Evolutionary conservation across 1,140 invertebrate genomes (phyloP).

Genomic region (Drosophila murphyi): DNA sequence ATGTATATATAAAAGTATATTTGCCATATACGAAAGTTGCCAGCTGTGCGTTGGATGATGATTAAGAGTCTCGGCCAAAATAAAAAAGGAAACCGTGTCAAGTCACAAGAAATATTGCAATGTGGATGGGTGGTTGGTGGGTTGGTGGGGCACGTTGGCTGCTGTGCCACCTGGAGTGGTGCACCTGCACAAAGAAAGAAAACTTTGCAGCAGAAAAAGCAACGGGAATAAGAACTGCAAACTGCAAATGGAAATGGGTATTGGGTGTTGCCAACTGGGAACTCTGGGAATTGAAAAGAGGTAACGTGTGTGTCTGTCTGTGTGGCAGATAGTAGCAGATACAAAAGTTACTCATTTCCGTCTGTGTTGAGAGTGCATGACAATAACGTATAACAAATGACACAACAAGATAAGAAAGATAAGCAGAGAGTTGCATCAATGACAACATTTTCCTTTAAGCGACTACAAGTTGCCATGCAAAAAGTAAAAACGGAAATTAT

Average conservation of each 20-base stretch:
- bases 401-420: slow-evolving; percentile 24
- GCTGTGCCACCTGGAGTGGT: slow-evolving; percentile 13
- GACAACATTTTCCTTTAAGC: no score
- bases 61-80: slow-evolving; percentile 21
- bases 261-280: slow-evolving; percentile 2
- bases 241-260: slow-evolving; percentile 1
- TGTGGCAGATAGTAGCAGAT: not conserved
- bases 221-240: slow-evolving; percentile 10
- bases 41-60: slow-evolving; percentile 23
- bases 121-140: slow-evolving; percentile 41
- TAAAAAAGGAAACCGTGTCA: slow-evolving; percentile 71
- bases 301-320: slow-evolving; percentile 28
- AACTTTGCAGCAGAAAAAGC: slow-evolving; percentile 51
- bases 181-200: slow-evolving; percentile 52
- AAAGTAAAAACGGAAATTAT: no score
- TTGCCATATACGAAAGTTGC: slow-evolving; percentile 11
- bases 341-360: not conserved
- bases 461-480: no score
- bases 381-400: slow-evolving; percentile 65
- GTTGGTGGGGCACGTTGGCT: slow-evolving; percentile 7
- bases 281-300: slow-evolving; percentile 8
- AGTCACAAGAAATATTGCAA: slow-evolving; percentile 68
- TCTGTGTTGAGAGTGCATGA: slow-evolving; percentile 59
- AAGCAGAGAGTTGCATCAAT: no score
- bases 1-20: not conserved